phyloP scores from a whole-genome alignment of 2,797 vertebrate species.

The Pachyuromys duprasi region DNA sequence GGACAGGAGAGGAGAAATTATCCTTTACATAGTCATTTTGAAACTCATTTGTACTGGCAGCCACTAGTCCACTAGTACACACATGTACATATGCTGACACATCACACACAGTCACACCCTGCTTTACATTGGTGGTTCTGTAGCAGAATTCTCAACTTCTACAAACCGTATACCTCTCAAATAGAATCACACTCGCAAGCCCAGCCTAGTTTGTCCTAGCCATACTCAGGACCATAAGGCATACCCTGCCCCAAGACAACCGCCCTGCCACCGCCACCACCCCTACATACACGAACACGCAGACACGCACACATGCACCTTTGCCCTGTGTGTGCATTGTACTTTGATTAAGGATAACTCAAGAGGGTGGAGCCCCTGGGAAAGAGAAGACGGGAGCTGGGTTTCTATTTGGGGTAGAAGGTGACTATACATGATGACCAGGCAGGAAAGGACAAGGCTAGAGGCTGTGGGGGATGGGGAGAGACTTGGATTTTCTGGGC shows the following conservation, averaged over 20 bases:
- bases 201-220: constrained; percentile 13
- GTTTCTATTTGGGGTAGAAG: constrained; percentile 35
- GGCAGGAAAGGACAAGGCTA: constrained; percentile 12
- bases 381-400: background rate
- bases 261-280: background rate
- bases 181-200: background rate
- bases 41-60: constrained; percentile 23
- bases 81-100: background rate
- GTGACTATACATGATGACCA: background rate
- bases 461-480: background rate
- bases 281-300: background rate
- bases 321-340: constrained; percentile 58
- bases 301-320: constrained; percentile 41
- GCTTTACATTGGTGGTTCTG: background rate
- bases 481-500: background rate
- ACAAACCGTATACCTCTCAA: background rate
- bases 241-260: constrained; percentile 1
- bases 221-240: constrained; percentile 35
- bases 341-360: constrained; percentile 65
- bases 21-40: constrained; percentile 33
- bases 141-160: background rate
- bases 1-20: background rate
- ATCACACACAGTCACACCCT: background rate
- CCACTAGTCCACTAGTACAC: background rate
- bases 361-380: constrained; percentile 66